These are phyloP conservation scores for Stegostoma tigrinum DNA, from an alignment of 2,113 vertebrate species.

Conservation along the genomic window DNA sequence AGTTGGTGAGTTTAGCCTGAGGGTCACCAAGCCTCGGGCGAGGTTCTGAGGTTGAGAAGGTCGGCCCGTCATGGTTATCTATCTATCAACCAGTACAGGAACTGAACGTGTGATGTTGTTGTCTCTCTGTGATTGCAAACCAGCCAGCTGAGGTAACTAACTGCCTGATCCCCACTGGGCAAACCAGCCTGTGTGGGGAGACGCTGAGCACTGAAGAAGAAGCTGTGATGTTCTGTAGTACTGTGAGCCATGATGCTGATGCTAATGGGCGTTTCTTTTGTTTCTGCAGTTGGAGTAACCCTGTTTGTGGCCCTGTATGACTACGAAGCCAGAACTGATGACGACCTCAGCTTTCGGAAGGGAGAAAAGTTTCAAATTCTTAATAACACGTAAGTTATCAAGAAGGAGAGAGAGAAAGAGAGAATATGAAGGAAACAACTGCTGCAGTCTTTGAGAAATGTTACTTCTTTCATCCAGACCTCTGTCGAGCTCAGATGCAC, in stretches of 20 bases:
- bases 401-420: too few species aligned
- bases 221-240: neutral
- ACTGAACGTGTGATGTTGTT: too few species aligned
- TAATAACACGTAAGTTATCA: slow-evolving; percentile 90
- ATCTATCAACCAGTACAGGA: too few species aligned
- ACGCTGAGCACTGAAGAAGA: neutral
- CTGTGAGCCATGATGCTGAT: neutral
- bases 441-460: neutral
- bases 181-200: neutral
- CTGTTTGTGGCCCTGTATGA: slow-evolving; percentile 96
- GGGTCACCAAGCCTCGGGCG: too few species aligned
- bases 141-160: too few species aligned
- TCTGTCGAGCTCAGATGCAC: neutral
- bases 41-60: too few species aligned
- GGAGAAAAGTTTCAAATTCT: slow-evolving; percentile 95
- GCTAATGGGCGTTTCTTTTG: slow-evolving; percentile 37
- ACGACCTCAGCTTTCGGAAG: slow-evolving; percentile 95
- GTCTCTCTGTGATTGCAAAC: too few species aligned
- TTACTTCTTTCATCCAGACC: neutral
- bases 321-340: slow-evolving; percentile 92
- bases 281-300: slow-evolving; percentile 74
- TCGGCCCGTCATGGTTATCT: too few species aligned
- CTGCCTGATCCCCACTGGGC: too few species aligned
- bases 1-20: too few species aligned
- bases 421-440: neutral